These are phyloP conservation scores for Xiphophorus hellerii DNA, from an alignment of 2,113 vertebrate genomes.

Conservation along the genomic window DNA sequence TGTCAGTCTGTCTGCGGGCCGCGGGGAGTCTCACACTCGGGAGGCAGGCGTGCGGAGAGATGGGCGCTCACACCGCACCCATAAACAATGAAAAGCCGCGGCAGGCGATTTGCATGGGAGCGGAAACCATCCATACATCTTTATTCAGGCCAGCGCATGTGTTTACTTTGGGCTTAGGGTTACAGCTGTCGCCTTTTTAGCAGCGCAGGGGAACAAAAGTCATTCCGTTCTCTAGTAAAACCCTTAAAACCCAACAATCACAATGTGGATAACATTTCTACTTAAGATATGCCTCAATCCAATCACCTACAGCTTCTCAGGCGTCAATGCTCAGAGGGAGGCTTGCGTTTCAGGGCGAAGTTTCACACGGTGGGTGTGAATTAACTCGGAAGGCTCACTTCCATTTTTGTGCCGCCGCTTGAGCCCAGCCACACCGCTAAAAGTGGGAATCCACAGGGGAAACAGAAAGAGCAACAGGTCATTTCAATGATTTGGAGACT, in stretches of 20 bases:
- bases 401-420: constrained; percentile 41
- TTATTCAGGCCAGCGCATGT: constrained; percentile 65
- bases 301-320: constrained; percentile 46
- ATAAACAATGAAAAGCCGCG: constrained; percentile 36
- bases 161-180: constrained; percentile 8
- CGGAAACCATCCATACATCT: constrained; percentile 55
- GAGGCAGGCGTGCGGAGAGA: neutral
- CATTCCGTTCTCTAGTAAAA: neutral
- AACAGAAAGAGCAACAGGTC: constrained; percentile 13
- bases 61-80: constrained; percentile 12
- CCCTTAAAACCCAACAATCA: neutral
- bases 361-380: constrained; percentile 52
- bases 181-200: neutral
- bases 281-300: constrained; percentile 18
- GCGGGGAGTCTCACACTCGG: constrained; percentile 7
- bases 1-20: constrained; percentile 7
- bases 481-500: neutral
- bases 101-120: constrained; percentile 47
- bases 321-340: constrained; percentile 52
- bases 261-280: neutral
- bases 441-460: constrained; percentile 21
- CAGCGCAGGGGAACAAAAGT: neutral
- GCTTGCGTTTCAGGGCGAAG: constrained; percentile 51
- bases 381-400: constrained; percentile 27
- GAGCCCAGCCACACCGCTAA: constrained; percentile 8